phyloP scores from a whole-genome alignment of 2,113 vertebrate species.

The Nothobranchius kuhntae region DNA sequence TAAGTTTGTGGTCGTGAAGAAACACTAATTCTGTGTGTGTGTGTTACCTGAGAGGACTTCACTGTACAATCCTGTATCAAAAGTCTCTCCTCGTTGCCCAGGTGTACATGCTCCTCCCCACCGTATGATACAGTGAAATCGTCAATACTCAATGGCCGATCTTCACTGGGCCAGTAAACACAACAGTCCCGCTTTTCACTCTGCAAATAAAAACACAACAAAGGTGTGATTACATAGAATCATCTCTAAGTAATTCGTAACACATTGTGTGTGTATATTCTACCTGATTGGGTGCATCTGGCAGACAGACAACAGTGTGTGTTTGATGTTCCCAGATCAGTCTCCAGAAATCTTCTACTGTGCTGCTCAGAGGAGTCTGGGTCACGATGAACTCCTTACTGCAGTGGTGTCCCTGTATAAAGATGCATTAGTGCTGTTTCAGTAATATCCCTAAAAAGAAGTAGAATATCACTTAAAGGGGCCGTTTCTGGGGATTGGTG shows the following conservation, averaged over 20 bases:
- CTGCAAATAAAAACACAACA: slow-evolving; percentile 34
- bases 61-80: slow-evolving; percentile 90
- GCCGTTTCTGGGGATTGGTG: too few relatives aligned
- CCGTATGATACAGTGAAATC: slow-evolving; percentile 88
- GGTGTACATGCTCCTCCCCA: slow-evolving; percentile 85
- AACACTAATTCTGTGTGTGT: background rate
- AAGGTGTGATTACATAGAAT: background rate
- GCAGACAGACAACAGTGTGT: slow-evolving; percentile 88
- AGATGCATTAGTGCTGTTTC: too few relatives aligned
- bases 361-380: slow-evolving; percentile 90
- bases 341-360: slow-evolving; percentile 94
- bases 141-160: slow-evolving; percentile 92
- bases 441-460: too few relatives aligned
- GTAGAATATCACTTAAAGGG: too few relatives aligned
- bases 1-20: too few relatives aligned
- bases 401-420: slow-evolving; percentile 86
- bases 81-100: slow-evolving; percentile 89
- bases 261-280: background rate
- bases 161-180: slow-evolving; percentile 91
- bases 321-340: slow-evolving; percentile 96
- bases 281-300: slow-evolving; percentile 87
- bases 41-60: slow-evolving; percentile 78
- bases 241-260: background rate
- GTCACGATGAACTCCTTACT: slow-evolving; percentile 91
- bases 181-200: slow-evolving; percentile 79